Evolutionary conservation across 2,888 invertebrate genomes (phyloP).

Genomic region (Acleris sparsana): DNA sequence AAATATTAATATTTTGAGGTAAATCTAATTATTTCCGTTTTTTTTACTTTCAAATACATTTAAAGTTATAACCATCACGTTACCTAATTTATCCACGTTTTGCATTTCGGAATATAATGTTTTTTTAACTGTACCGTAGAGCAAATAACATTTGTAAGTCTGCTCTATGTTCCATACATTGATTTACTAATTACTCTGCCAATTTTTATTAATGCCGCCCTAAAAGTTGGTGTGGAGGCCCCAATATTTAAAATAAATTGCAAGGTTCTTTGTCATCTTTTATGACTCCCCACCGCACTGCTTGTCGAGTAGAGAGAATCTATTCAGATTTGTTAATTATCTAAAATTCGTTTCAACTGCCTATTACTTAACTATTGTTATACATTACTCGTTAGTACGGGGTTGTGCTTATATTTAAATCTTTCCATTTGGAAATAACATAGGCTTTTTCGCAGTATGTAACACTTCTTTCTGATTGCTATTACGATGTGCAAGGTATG

Average conservation of each 20-base stretch:
- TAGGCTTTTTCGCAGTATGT: conserved; percentile 13
- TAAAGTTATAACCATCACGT: too few relatives aligned
- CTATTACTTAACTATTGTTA: conserved; percentile 22
- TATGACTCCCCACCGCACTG: conserved; percentile 22
- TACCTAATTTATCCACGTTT: too few relatives aligned
- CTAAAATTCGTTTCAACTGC: conserved; percentile 19
- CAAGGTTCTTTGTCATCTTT: background rate
- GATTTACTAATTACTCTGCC: too few relatives aligned
- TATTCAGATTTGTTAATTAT: conserved; percentile 37
- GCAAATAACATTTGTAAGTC: too few relatives aligned
- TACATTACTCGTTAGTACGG: conserved; percentile 1
- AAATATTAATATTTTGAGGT: too few relatives aligned
- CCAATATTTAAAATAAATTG: background rate
- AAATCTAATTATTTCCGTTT: too few relatives aligned
- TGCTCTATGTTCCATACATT: too few relatives aligned
- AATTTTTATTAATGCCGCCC: too few relatives aligned
- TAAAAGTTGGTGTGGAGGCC: background rate
- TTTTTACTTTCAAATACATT: too few relatives aligned
- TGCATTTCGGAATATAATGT: too few relatives aligned
- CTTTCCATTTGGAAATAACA: conserved; percentile 15
- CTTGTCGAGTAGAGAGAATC: conserved; percentile 11
- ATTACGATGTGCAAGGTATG: conserved; percentile 7
- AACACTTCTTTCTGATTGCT: conserved; percentile 28
- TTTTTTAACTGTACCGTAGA: too few relatives aligned
- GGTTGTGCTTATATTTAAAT: conserved; percentile 20